These are phyloP conservation scores for Dysdera silvatica DNA, from an alignment of 1,140 invertebrate genomes.

Conservation along the genomic window DNA sequence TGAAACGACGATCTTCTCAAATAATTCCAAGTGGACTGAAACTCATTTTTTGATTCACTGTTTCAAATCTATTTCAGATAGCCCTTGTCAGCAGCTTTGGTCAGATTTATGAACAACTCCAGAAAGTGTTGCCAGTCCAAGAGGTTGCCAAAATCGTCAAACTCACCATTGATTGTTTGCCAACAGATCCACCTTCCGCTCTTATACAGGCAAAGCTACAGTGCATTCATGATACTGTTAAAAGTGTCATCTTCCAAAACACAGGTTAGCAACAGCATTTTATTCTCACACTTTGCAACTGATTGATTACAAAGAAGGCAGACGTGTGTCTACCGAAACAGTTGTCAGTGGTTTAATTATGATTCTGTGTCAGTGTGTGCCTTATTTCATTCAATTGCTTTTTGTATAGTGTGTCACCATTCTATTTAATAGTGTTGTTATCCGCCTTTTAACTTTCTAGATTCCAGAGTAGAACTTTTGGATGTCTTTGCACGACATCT, in stretches of 20 bases:
- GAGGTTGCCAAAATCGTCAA: slow-evolving; percentile 61
- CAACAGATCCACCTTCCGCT: slow-evolving; percentile 47
- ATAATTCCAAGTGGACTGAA: not conserved
- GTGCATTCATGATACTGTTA: slow-evolving; percentile 62
- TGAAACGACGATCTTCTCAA: not conserved
- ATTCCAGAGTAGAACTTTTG: slow-evolving; percentile 60
- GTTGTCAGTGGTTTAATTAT: no score
- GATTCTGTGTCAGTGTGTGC: no score
- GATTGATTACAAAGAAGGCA: no score
- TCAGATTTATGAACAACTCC: slow-evolving; percentile 46
- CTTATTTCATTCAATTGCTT: no score
- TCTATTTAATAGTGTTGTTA: no score
- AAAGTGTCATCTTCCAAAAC: slow-evolving; percentile 61
- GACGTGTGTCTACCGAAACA: no score
- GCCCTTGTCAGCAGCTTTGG: slow-evolving; percentile 48
- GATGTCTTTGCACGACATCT: slow-evolving; percentile 60
- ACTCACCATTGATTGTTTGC: slow-evolving; percentile 60
- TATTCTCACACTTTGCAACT: no score
- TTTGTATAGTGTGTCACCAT: no score
- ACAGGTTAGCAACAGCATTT: slow-evolving; percentile 46
- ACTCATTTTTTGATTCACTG: not conserved
- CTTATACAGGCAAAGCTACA: slow-evolving; percentile 65
- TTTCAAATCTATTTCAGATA: slow-evolving; percentile 46
- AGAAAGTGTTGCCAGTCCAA: slow-evolving; percentile 52
- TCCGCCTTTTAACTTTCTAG: slow-evolving; percentile 46